These are phyloP conservation scores for Intellagama lesueurii DNA, from an alignment of 2,797 vertebrate species.

Conservation along the genomic window DNA sequence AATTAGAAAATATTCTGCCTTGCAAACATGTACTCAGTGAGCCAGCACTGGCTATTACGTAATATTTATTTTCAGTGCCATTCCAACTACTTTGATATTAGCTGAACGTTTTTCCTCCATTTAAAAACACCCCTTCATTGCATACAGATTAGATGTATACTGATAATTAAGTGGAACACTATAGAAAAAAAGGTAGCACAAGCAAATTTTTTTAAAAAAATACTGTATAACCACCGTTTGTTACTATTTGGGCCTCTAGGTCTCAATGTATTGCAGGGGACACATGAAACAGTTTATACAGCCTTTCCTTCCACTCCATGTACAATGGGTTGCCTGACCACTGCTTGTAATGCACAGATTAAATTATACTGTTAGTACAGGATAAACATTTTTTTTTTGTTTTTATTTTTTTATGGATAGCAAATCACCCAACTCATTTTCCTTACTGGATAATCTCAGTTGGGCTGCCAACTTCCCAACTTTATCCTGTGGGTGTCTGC, in stretches of 20 bases:
- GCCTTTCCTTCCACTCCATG: not conserved
- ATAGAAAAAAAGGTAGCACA: not conserved
- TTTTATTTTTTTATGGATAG: not conserved
- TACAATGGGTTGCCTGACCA: not conserved
- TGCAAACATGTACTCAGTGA: constrained; percentile 6
- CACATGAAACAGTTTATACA: not conserved
- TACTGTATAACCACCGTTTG: not conserved
- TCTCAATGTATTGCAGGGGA: not conserved
- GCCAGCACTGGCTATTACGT: not conserved
- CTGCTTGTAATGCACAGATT: not conserved
- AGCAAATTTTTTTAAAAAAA: not conserved
- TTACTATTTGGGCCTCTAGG: not conserved
- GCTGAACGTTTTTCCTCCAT: not conserved
- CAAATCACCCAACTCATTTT: not conserved
- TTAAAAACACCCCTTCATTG: not conserved
- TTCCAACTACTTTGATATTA: constrained; percentile 6
- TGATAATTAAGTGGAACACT: not conserved
- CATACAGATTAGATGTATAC: not conserved
- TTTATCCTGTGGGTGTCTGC: too few species aligned
- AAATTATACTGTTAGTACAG: not conserved
- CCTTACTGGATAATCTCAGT: not conserved
- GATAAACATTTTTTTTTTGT: too few species aligned
- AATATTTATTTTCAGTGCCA: constrained; percentile 11
- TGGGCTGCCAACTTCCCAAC: not conserved
- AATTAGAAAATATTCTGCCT: constrained; percentile 38